Evolutionary conservation across 1,140 invertebrate genomes (phyloP), one percentile per base, ranked within the genome.

Genomic region (Onthophagus taurus): DNA sequence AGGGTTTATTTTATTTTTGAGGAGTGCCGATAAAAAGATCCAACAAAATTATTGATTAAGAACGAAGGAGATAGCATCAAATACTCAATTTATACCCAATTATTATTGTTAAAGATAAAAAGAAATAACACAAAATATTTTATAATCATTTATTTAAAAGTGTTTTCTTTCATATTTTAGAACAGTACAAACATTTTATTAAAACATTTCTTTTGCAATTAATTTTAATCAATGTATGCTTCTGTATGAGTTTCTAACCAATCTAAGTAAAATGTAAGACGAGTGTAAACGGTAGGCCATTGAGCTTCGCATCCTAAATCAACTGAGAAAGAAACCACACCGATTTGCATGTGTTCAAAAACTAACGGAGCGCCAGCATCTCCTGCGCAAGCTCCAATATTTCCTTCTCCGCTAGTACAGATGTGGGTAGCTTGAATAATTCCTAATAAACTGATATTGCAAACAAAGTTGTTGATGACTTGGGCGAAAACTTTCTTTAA

Each of bases 291-390:
- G 4, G 16, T 34, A 13, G 31, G 12, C 31, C 31, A 34, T 16
- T 18, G 16, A 13, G 12, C 14, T 34, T 34, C 12, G 5, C 31
- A 34, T 9, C 31, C 19, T 14, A 13, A 16, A 9, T 14, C 17
- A 9, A 17, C 7, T 2, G 31, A 12, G 8, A 31, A 31, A 3
- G 31, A 31, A 6, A 34, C 19, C 6, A 34, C 13, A 9, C 31
- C 31, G 2, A 42, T 52, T 43, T 35, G 47, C 47, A 7, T 52
- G 41, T 35, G 41, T 45, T 3, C 44, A 50, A 66, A 42, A 2
- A 64, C 58, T 20, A 68, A 42, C 4, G 66, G 65, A n/a, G 66
- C 66, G 16, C 66, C 66, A 3, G 61, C 64, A 24, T 68, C 66
- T 0, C 66, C 66, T 20, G 64, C 60, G 46, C 64, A 67, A 14